Evolutionary conservation across 2,797 vertebrate genomes (phyloP).

Genomic region (Pseudomugil gertrudae): DNA sequence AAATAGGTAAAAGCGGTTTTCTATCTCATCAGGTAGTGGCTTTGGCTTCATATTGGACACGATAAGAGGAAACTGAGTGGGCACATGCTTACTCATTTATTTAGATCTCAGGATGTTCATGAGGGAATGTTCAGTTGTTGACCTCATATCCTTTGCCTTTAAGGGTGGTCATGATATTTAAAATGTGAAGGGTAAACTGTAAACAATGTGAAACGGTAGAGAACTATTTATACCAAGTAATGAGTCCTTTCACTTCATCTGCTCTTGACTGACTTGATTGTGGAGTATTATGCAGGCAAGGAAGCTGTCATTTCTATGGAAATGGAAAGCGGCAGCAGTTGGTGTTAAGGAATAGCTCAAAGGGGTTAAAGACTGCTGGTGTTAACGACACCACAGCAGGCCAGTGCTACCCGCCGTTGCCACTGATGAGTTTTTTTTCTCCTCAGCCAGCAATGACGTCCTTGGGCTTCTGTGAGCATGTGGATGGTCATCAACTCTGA

Average conservation of each 20-base stretch:
- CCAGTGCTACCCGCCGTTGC: conserved; percentile 2
- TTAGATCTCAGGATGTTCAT: background rate
- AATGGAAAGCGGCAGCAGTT: conserved; percentile 43
- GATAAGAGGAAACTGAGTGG: conserved; percentile 37
- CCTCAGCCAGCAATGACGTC: conserved; percentile 40
- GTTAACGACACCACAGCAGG: conserved; percentile 54
- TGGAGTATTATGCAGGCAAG: conserved; percentile 9
- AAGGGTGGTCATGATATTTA: background rate
- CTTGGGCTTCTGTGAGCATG: conserved; percentile 26
- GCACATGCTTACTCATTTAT: background rate
- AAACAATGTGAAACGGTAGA: conserved; percentile 15
- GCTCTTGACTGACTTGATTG: conserved; percentile 23
- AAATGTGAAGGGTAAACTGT: conserved; percentile 3
- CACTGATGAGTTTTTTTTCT: conserved; percentile 43
- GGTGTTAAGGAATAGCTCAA: conserved; percentile 40
- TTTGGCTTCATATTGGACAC: conserved; percentile 28
- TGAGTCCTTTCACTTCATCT: conserved; percentile 15
- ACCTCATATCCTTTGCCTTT: background rate
- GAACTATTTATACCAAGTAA: conserved; percentile 12
- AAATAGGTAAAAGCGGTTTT: conserved; percentile 26
- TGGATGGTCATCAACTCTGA: conserved; percentile 51
- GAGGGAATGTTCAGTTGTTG: background rate
- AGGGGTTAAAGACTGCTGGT: conserved; percentile 50
- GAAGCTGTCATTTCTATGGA: conserved; percentile 30
- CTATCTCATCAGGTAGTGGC: conserved; percentile 36